A percentile compares a stretch with the other conserved stretches of the same genome.
phyloP scores from a whole-genome alignment of 2,113 vertebrate genomes.

The Nesoenas mayeri region DNA sequence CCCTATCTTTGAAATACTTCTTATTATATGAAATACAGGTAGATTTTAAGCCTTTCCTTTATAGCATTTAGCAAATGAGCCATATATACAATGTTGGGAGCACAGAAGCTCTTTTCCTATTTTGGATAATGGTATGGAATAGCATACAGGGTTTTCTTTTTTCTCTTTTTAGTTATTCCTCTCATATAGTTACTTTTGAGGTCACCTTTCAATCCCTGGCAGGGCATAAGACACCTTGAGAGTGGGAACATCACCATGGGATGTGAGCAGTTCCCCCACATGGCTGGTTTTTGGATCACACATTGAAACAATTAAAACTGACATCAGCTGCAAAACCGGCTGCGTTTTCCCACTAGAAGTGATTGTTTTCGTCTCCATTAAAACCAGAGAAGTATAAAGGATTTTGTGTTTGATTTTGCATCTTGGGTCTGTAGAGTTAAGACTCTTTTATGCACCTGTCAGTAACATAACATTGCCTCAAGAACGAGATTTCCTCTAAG shows the following conservation, averaged over 20 bases:
- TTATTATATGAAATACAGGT: neutral
- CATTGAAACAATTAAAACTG: neutral
- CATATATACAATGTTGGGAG: fast-evolving
- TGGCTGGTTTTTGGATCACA: neutral
- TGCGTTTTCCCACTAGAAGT: neutral
- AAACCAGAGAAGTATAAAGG: neutral
- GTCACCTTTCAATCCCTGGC: neutral
- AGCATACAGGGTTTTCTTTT: neutral
- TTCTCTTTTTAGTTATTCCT: neutral
- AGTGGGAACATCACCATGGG: neutral
- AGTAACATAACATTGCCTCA: neutral
- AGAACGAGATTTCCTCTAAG: conserved; percentile 22
- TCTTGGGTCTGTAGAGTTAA: neutral
- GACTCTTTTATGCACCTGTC: conserved; percentile 12
- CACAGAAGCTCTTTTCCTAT: neutral
- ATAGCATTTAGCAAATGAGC: neutral
- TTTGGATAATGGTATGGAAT: fast-evolving
- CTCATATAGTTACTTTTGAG: neutral
- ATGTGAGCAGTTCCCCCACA: neutral
- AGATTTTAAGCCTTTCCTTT: neutral
- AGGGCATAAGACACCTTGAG: neutral
- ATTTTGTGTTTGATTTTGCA: neutral
- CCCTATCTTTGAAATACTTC: neutral
- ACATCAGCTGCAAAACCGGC: neutral
- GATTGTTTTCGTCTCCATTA: neutral